These are phyloP conservation scores for Conger conger DNA, from an alignment of 2,113 vertebrate species.

Conservation along the genomic window DNA sequence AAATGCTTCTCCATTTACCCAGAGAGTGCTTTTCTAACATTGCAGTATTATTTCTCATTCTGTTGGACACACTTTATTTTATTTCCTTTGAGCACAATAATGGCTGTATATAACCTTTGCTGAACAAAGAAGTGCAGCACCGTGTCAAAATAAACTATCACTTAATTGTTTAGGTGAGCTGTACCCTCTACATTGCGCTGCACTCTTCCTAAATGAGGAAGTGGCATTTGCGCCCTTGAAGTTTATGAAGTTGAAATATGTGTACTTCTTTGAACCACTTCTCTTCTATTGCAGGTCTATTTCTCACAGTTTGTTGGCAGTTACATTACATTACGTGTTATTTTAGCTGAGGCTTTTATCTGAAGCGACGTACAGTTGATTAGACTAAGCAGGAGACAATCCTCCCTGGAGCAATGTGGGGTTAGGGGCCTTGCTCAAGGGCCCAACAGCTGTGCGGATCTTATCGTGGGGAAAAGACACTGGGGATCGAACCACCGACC, in stretches of 20 bases:
- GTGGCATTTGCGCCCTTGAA: background rate
- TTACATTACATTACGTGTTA: no score
- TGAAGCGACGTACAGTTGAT: no score
- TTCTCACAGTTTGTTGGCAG: background rate
- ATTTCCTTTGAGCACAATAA: background rate
- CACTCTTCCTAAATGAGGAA: background rate
- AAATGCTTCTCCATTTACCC: background rate
- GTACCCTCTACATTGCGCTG: background rate
- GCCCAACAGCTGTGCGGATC: no score
- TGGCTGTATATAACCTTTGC: background rate
- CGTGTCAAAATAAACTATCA: background rate
- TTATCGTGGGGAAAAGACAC: no score
- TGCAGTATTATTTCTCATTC: background rate
- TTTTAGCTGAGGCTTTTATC: no score
- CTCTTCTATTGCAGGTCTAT: background rate
- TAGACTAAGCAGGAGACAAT: no score
- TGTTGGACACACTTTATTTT: background rate
- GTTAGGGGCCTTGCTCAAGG: no score
- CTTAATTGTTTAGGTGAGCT: background rate
- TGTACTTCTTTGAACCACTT: background rate
- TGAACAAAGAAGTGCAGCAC: background rate
- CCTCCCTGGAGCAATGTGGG: no score
- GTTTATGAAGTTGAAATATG: background rate
- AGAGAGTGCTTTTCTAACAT: background rate
- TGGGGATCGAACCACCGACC: no score